A percentile compares a stretch with the other conserved stretches of the same genome.
These are phyloP conservation scores for Drepanosiphum platanoidis DNA, from an alignment of 2,888 invertebrate species.

Conservation along the genomic window DNA sequence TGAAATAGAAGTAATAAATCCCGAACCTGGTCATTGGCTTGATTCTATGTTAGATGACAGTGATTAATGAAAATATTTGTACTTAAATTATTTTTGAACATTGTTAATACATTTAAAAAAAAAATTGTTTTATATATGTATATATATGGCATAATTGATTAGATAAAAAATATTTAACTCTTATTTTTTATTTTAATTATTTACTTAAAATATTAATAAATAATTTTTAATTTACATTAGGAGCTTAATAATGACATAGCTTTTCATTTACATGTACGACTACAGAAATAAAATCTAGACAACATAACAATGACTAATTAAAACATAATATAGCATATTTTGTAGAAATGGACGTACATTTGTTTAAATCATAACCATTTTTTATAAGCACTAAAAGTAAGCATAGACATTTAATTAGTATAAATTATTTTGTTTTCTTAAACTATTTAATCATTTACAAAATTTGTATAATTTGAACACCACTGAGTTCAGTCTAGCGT, in stretches of 20 bases:
- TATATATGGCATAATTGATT: too few relatives aligned
- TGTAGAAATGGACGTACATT: slow-evolving; percentile 1
- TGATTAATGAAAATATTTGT: slow-evolving; percentile 24
- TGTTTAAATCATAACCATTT: slow-evolving; percentile 27
- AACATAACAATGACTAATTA: background rate
- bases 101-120: background rate
- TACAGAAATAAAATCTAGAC: background rate
- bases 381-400: slow-evolving; percentile 43
- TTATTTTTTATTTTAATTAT: background rate
- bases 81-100: background rate
- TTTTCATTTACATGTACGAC: background rate
- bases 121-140: background rate
- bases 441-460: slow-evolving; percentile 22
- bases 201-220: background rate
- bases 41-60: slow-evolving; percentile 53
- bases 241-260: background rate
- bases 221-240: background rate
- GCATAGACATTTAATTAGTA: slow-evolving; percentile 33
- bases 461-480: slow-evolving; percentile 31
- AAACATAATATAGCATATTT: background rate
- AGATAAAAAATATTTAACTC: too few relatives aligned
- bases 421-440: slow-evolving; percentile 12
- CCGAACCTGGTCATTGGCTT: slow-evolving; percentile 48
- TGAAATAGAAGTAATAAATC: slow-evolving; percentile 9
- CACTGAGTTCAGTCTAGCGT: slow-evolving; percentile 28